Conservation (phyloP, 2,113 vertebrate species). For the Psilopsiagon aurifrons region DNA sequence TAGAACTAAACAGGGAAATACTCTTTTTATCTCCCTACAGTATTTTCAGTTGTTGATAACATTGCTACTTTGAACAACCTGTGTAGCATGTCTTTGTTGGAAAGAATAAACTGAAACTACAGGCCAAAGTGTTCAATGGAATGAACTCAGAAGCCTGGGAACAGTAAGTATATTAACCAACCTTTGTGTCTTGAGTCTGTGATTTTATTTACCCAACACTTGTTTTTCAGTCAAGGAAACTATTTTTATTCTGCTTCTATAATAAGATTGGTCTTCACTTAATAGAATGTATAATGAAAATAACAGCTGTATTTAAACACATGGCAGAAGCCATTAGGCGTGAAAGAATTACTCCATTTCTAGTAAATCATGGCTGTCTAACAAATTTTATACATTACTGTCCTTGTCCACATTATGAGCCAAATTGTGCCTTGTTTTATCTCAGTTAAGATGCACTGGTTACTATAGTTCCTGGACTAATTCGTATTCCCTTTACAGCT, state of each 20-base stretch:
- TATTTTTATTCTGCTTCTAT: neutral
- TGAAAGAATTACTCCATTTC: conserved; percentile 22
- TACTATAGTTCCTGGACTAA: neutral
- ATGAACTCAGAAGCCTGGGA: neutral
- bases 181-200: neutral
- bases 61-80: neutral
- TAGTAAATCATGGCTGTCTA: conserved; percentile 16
- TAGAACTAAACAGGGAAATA: neutral
- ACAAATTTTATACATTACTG: conserved; percentile 24
- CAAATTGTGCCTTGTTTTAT: conserved; percentile 23
- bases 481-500: neutral
- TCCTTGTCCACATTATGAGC: neutral
- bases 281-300: conserved; percentile 29
- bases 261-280: conserved; percentile 4
- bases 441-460: neutral
- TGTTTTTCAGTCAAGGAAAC: conserved; percentile 23
- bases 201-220: neutral
- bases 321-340: conserved; percentile 7
- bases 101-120: neutral
- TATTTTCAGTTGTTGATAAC: neutral
- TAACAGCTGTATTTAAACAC: conserved; percentile 46
- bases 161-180: neutral
- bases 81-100: neutral
- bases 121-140: neutral
- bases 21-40: neutral